Base-by-base conservation (phyloP, 2,113 vertebrate genomes). In the Cochlearius cochlearius region DNA sequence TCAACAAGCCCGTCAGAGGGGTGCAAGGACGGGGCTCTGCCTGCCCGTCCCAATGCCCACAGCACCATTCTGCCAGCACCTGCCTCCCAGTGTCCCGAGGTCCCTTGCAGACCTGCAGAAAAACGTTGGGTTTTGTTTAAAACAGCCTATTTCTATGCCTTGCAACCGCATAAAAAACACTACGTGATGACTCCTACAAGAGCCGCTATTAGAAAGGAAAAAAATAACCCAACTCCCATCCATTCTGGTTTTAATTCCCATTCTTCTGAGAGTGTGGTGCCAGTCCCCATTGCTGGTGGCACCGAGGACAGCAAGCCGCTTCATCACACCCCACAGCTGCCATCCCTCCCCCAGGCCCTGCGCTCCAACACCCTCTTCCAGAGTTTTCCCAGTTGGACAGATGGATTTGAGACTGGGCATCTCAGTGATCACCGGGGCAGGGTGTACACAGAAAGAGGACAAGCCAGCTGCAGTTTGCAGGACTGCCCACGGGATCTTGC, bases 21-120 rank as follows among this genome's bases (percentile, higher is more conserved):
- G 38, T 3, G 3, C 0, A 0, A 63, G 38, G n/a, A 47, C 0
- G 2, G 78, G 60, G 59, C 27, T 79, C 43, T 52, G 41, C 64
- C 67, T 25, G 41, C 55, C 68, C 0, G 0, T 27, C 45, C 71
- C 52, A 36, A 73, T 60, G 52, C 63, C 87, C 7, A 0, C 45
- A 64, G 79, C 47, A 34, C 30, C 1, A 0, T 29, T 59, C 34
- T 72, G 38, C 72, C 67, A 45, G 30, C 82, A 72, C 53, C 43
- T 26, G 55, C 30, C 30, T 66, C 72, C 63, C 15, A 75, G 27
- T 3, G 1, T 47, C 16, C 23, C 7, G 4, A 59, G 38, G 36
- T 8, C 30, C 32, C 43, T 55, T 18, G 39, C 34, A 78, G 67
- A 72, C 36, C 39, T 45, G 13, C 32, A 45, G 30, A 27, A 76